Base-by-base conservation (phyloP, 2,113 vertebrate genomes). In the Semicossyphus pulcher region DNA sequence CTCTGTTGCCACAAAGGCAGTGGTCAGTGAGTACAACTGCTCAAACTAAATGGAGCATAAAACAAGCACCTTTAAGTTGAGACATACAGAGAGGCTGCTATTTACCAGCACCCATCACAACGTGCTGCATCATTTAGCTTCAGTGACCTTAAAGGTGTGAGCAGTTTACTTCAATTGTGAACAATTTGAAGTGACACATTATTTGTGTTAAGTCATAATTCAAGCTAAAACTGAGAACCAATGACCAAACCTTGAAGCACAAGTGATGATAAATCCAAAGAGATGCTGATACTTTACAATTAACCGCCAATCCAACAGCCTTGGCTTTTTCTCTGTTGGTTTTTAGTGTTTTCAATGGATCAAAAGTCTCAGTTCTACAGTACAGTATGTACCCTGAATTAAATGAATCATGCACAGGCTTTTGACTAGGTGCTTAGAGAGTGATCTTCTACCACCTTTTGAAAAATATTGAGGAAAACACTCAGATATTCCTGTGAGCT, bases 71-170 rank as follows among this genome's bases (percentile, higher is more conserved):
- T 51, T 15, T 32, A 37, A 58, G 52, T 45, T 12, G 12, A 44
- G 64, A 62, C 18, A 26, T 0, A 41, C 26, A 52, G 16, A 6
- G 32, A 21, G 28, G 39, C 14, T 4, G 10, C 20, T 14, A 12
- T 71, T 65, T 45, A 32, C 21, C 52, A 36, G 42, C 36, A 6
- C 2, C 34, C 51, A 44, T 52, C 45, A 23, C 26, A 34, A 36
- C 11, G 2, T 29, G 21, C 23, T 71, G 52, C 59, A 23, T 53
- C 72, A 60, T 65, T 69, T 65, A 71, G 60, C 53, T 26, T 53
- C 25, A 47, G 21, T 42, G 23, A 66, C 53, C 37, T 66, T 8
- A 16, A 31, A 47, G 25, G 31, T 32, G 65, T 18, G 28, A 39
- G 42, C 68, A 32, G 31, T 28, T 41, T 18, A n/a, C 10, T 34